These are phyloP conservation scores for Tortrix viridana DNA, from an alignment of 2,888 invertebrate species.

Conservation along the genomic window DNA sequence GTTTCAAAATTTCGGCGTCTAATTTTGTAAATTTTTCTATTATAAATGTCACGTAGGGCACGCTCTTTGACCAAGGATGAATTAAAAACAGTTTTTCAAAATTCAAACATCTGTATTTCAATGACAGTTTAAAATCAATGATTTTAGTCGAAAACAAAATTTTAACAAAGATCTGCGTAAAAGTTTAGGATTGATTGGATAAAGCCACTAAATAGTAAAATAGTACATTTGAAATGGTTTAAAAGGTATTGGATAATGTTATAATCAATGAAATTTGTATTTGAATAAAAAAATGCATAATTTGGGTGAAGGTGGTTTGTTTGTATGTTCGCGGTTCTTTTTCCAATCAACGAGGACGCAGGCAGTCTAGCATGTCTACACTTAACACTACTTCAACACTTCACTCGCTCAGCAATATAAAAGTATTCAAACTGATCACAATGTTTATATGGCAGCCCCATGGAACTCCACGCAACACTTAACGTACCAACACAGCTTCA, in stretches of 20 bases:
- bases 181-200: constrained; percentile 77
- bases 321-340: constrained; percentile 50
- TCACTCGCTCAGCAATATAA: constrained; percentile 80
- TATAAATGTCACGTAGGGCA: too few species aligned
- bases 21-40: too few species aligned
- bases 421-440: constrained; percentile 84
- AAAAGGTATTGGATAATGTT: constrained; percentile 8
- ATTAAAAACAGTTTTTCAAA: constrained; percentile 60
- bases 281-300: constrained; percentile 20
- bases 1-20: too few species aligned
- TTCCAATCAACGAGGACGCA: constrained; percentile 78
- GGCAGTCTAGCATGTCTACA: constrained; percentile 80
- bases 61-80: too few species aligned
- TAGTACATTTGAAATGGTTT: constrained; percentile 12
- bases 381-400: constrained; percentile 77
- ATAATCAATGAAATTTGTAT: constrained; percentile 14
- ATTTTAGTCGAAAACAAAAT: constrained; percentile 80
- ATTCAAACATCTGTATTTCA: constrained; percentile 83
- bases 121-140: constrained; percentile 78
- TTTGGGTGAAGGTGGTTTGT: constrained; percentile 24
- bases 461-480: constrained; percentile 80
- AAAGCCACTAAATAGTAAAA: constrained; percentile 61
- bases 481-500: constrained; percentile 65
- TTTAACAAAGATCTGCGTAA: constrained; percentile 79
- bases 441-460: constrained; percentile 81